Base-by-base conservation (phyloP, 1,140 invertebrate species). In the Brachionus koreanus region DNA sequence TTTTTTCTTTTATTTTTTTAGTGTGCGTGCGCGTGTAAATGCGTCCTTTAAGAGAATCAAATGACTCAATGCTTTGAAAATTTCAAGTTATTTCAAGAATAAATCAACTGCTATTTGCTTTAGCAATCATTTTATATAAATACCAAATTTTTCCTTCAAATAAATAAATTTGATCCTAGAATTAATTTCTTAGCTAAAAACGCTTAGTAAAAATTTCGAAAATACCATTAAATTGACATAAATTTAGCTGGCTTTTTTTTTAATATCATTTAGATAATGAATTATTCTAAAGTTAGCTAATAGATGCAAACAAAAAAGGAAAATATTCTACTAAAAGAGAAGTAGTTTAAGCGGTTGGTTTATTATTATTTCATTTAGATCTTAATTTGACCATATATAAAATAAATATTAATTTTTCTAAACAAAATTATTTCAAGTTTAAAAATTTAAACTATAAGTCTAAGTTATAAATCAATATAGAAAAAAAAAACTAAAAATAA, bases 191-290 rank as follows among this genome's bases (percentile, higher is more conserved):
- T 57, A 57, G 16, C 49, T 57, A 57, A 57, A 29, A 57, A 57
- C 16, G 49, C 49, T 57, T 57, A 57, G 49, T 16, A 5, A 57
- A 49, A 49, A 49, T n/a, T 49, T 49, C 4, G n/a, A 37, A 69
- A 69, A 69, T 69, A 69, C 37, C 65, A 69, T 69, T 37, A 69
- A 69, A 43, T 67, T 37, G 63, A 33, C 63, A 67, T 67, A 33
- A 67, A 67, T n/a, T 67, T 35, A 67, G 33, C 13, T 67, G 43
- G 16, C 5, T 57, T 19, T 57, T 29, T 29, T 23, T 57, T 19
- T 19, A 57, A 57, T n/a, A 57, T 57, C 49, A 57, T 57, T 57
- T 57, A 57, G 43, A 57, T 19, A 57, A 57, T 9, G 16, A 57
- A 57, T 16, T 57, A 57, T 57, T 19, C 49, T 57, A n/a, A 57